phyloP scores from a whole-genome alignment of 2,113 vertebrate species.

The Cacatua alba region DNA sequence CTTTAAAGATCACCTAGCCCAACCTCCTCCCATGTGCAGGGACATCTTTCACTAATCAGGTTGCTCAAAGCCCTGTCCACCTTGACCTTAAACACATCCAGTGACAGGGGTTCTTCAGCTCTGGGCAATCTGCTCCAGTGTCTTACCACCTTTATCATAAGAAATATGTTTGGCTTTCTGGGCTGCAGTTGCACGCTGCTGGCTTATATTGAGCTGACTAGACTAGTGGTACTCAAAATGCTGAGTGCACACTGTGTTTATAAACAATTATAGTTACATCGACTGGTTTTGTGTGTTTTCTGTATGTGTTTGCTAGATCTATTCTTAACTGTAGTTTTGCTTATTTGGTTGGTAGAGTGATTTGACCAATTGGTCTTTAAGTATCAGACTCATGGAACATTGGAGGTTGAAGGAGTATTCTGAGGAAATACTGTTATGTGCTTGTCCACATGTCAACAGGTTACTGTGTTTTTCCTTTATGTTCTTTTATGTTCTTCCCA shows the following conservation, averaged over 20 bases:
- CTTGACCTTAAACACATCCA: background rate
- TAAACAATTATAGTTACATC: background rate
- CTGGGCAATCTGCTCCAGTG: background rate
- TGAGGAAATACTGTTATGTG: background rate
- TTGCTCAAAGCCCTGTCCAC: background rate
- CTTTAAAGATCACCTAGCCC: background rate
- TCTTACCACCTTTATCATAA: background rate
- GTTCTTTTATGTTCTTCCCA: background rate
- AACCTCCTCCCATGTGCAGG: background rate
- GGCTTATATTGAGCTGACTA: background rate
- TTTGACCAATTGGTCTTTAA: background rate
- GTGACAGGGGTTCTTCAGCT: background rate
- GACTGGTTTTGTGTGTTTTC: fast-evolving
- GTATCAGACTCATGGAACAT: background rate
- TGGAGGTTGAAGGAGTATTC: background rate
- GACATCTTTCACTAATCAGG: background rate
- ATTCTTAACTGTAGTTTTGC: background rate
- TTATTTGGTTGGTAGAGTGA: background rate
- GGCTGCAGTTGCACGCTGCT: background rate
- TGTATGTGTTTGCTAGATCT: background rate
- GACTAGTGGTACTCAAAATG: background rate
- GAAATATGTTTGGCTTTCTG: background rate
- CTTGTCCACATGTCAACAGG: fast-evolving
- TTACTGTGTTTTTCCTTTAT: background rate
- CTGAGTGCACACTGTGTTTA: background rate